Conservation (phyloP, 2,797 vertebrate genomes). For the Lithobates pipiens region DNA sequence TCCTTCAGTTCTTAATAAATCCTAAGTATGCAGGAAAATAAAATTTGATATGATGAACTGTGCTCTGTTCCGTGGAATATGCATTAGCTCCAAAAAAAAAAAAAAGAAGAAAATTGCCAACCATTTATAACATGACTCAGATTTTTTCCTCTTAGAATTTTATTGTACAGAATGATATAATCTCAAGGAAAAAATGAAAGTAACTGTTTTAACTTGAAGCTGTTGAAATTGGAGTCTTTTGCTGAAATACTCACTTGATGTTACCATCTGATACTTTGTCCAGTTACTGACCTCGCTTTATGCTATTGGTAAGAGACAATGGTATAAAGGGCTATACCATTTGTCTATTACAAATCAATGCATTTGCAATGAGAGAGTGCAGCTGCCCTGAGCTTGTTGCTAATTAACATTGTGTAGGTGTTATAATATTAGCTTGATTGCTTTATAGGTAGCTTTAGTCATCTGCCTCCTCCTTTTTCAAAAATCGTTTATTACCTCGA, state of each 20-base stretch:
- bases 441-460: not conserved
- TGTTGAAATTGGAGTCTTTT: not conserved
- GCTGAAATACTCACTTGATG: no score
- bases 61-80: slow-evolving; percentile 19
- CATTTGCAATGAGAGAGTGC: no score
- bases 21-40: slow-evolving; percentile 52
- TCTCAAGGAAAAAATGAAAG: not conserved
- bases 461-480: not conserved
- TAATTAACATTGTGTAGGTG: no score
- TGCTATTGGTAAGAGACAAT: no score
- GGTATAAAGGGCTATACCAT: no score
- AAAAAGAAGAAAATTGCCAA: slow-evolving; percentile 11
- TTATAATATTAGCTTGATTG: no score
- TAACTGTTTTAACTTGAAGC: not conserved
- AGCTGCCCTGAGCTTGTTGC: no score
- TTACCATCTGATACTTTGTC: not conserved
- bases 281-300: not conserved
- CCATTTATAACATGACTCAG: slow-evolving; percentile 42
- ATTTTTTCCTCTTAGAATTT: slow-evolving; percentile 23
- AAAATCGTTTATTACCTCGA: no score
- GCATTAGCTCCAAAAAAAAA: slow-evolving; percentile 13
- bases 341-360: no score
- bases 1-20: slow-evolving; percentile 46
- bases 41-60: slow-evolving; percentile 55
- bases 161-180: slow-evolving; percentile 21